Base-by-base conservation (phyloP, 64 coral and sea anemone genomes). In the Cladopsammia gracilis region DNA sequence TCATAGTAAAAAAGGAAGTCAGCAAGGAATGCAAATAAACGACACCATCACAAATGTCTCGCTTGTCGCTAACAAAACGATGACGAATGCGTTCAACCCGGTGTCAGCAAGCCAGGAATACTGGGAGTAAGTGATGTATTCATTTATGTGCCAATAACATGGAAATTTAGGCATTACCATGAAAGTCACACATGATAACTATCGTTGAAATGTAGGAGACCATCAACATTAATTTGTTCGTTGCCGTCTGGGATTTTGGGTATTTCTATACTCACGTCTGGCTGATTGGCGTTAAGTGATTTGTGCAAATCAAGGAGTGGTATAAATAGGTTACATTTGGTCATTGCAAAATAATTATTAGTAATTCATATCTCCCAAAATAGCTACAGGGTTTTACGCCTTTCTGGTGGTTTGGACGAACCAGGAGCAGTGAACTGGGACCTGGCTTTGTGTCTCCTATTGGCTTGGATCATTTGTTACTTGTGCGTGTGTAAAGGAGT, bases 391-490 rank as follows among this genome's bases (percentile, higher is more conserved):
- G 91, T 93, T 11, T 53, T 93, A 26, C 85, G 87, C 14, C 51
- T 93, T 56, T 93, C 91, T 45, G 62, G 46, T 26, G 91, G 84
- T 49, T 34, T 93, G 57, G 84, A 70, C 26, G 73, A 87, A 20
- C 59, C 78, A 71, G 91, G 91, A n/a, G 25, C 60, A 78, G 48
- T 93, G 49, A 93, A 88, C 51, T 93, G 91, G 91, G 91, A 93
- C 56, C 85, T 93, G 66, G 91, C 91, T 3, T 69, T 93, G 45
- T 93, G 91, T 11, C 62, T 93, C 3, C 50, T 93, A 18, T 88
- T 93, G 84, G 91, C 83, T 12, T 93, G 91, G 91, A 78, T 93
- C 8, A 93, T 93, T 44, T 93, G 91, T 58, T 93, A 93, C 62
- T 70, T 93, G 20, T 93, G 91, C 26, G 87, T 93, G 26, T 88